These are phyloP conservation scores for Drosophila setifemur DNA, from an alignment of 1,140 invertebrate species.

Conservation along the genomic window DNA sequence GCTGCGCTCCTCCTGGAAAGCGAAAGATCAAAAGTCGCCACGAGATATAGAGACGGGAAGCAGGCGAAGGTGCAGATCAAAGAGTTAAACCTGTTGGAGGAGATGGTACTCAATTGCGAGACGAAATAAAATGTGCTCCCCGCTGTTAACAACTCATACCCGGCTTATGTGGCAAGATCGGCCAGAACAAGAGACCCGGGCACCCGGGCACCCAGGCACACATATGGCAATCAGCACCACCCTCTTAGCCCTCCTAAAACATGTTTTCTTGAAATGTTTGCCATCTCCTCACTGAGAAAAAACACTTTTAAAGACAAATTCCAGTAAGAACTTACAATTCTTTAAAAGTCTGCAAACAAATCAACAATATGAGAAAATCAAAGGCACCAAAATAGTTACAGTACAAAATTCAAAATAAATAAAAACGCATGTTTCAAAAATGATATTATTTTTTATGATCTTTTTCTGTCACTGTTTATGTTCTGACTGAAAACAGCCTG, in stretches of 20 bases:
- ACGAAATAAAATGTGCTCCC: conserved; percentile 33
- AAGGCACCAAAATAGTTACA: no score
- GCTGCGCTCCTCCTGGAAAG: conserved; percentile 1
- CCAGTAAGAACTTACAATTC: no score
- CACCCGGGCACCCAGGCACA: conserved; percentile 9
- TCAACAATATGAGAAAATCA: no score
- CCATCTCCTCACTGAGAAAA: conserved; percentile 7
- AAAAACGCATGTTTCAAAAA: no score
- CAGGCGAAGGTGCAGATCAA: conserved; percentile 24
- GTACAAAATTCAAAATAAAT: no score
- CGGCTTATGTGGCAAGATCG: conserved; percentile 47
- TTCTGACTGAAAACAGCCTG: conserved; percentile 35
- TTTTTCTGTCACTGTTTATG: not conserved
- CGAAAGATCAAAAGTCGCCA: conserved; percentile 66
- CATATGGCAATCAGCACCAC: conserved; percentile 30
- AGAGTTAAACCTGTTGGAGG: conserved; percentile 44
- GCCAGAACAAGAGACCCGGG: conserved; percentile 1
- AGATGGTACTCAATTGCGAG: conserved; percentile 47
- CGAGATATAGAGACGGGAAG: not conserved
- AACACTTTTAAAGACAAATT: no score
- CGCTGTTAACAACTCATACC: conserved; percentile 17
- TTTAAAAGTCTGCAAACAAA: no score
- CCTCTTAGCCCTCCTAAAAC: conserved; percentile 5
- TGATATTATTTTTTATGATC: no score
- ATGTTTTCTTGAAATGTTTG: conserved; percentile 37